Conservation (phyloP, 2,797 vertebrate genomes). For the Poecilia velifera region DNA sequence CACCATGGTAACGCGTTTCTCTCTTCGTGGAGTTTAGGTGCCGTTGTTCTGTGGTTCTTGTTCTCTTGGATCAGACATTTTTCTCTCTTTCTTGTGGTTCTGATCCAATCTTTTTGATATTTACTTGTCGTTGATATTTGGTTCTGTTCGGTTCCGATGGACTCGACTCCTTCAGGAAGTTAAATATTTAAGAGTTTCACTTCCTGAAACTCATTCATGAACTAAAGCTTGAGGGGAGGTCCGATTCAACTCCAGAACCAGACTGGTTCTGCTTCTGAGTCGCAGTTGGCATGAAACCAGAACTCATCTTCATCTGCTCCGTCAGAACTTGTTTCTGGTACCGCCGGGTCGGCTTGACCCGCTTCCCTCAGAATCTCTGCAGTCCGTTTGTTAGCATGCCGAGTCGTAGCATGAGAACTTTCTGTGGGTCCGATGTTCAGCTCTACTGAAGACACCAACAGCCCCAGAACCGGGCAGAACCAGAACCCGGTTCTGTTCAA, state of each 20-base stretch:
- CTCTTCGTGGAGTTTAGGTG: background rate
- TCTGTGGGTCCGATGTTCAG: background rate
- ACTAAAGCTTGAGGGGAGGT: background rate
- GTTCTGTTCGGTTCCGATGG: background rate
- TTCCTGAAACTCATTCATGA: background rate
- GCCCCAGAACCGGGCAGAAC: background rate
- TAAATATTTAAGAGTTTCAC: background rate
- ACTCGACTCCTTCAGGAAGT: background rate
- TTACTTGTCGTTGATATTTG: slow-evolving; percentile 5
- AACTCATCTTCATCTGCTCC: background rate
- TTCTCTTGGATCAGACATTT: slow-evolving; percentile 2
- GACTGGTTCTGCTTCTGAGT: background rate
- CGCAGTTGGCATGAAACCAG: background rate
- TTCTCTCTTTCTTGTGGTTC: slow-evolving; percentile 16
- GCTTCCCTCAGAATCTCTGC: background rate
- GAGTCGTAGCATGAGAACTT: background rate
- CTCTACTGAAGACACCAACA: background rate
- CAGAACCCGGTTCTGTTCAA: background rate
- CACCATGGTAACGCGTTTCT: slow-evolving; percentile 36
- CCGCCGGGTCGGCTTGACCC: background rate
- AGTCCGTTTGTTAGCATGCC: background rate
- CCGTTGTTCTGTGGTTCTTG: slow-evolving; percentile 30
- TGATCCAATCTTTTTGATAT: background rate
- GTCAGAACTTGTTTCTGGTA: background rate
- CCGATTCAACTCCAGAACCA: background rate